A percentile compares a stretch with the other conserved stretches of the same genome.
Evolutionary conservation across 1,140 invertebrate genomes (phyloP).

Genomic region (Zelostemma sp.): DNA sequence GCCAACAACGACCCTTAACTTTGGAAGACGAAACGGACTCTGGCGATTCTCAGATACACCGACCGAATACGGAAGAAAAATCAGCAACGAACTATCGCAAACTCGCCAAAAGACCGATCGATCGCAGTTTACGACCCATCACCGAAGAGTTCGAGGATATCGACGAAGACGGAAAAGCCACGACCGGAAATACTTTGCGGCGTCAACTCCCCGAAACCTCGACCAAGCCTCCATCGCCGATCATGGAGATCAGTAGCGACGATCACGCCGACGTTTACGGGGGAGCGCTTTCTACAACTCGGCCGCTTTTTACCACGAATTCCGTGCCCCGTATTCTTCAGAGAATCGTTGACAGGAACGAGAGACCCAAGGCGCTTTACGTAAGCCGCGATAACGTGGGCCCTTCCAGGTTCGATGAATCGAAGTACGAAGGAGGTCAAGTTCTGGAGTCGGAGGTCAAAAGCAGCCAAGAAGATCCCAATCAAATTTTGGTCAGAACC

Average conservation of each 20-base stretch:
- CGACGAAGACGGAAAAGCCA: constrained; percentile 58
- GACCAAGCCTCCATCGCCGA: constrained; percentile 56
- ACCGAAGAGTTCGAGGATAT: constrained; percentile 62
- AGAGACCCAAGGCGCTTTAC: constrained; percentile 59
- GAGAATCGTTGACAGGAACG: constrained; percentile 51
- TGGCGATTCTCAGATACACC: constrained; percentile 63
- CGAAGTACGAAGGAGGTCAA: constrained; percentile 50
- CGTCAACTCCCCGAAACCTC: constrained; percentile 72
- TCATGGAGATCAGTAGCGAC: constrained; percentile 64
- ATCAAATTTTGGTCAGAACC: constrained; percentile 55
- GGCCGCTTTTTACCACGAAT: constrained; percentile 77
- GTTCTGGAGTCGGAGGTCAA: constrained; percentile 51
- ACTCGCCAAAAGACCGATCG: constrained; percentile 65
- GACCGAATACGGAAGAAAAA: constrained; percentile 58
- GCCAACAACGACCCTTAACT: constrained; percentile 58
- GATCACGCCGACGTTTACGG: constrained; percentile 78
- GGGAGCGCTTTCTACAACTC: constrained; percentile 73
- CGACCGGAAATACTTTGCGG: constrained; percentile 69
- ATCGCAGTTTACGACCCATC: constrained; percentile 59
- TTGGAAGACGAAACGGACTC: constrained; percentile 54
- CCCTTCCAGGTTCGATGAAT: constrained; percentile 62
- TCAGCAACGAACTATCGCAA: constrained; percentile 50
- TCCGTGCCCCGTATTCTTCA: constrained; percentile 64
- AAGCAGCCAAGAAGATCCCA: constrained; percentile 51
- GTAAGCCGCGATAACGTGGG: constrained; percentile 68